Conservation (phyloP, 2,888 invertebrate genomes). For the Eupithecia insigniata region DNA sequence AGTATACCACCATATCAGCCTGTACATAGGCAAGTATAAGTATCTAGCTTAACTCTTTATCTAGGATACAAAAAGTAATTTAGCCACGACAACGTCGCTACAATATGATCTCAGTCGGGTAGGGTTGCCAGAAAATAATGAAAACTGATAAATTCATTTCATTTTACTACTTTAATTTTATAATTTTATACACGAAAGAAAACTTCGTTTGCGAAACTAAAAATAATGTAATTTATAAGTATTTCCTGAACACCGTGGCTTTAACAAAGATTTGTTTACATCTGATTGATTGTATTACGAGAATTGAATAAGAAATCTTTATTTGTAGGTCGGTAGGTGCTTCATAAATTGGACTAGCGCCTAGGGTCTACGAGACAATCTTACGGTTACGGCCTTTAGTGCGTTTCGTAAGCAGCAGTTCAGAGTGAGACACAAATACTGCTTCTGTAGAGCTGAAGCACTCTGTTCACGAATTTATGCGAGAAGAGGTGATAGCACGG, state of each 20-base stretch:
- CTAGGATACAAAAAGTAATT: conserved; percentile 69
- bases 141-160: background rate
- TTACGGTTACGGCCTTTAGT: background rate
- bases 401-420: background rate
- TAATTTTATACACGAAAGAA: background rate
- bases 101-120: conserved; percentile 55
- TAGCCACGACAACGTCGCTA: conserved; percentile 61
- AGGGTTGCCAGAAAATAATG: conserved; percentile 6
- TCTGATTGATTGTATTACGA: background rate
- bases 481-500: conserved; percentile 38
- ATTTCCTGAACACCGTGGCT: background rate
- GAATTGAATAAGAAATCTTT: too few species aligned
- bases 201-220: background rate
- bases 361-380: background rate
- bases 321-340: too few species aligned
- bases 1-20: background rate
- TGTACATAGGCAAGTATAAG: background rate
- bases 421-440: background rate
- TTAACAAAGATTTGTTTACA: background rate
- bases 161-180: background rate
- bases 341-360: background rate
- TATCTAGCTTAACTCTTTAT: conserved; percentile 41
- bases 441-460: background rate
- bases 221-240: background rate
- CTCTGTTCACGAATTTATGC: conserved; percentile 34